phyloP scores from a whole-genome alignment of 1,140 invertebrate genomes.

The Nebria ingens region DNA sequence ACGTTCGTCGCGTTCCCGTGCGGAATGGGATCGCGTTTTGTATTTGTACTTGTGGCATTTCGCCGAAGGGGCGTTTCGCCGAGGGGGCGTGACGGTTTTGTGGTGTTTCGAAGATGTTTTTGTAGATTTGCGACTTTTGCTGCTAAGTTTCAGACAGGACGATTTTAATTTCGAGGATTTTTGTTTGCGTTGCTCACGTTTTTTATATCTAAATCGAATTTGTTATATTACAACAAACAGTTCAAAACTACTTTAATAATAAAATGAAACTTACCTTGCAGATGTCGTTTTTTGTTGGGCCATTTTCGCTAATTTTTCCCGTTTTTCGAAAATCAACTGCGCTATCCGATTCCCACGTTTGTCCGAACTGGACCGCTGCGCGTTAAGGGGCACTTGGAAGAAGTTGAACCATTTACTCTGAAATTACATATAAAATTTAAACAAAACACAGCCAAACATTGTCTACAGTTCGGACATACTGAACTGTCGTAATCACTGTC shows the following conservation, averaged over 20 bases:
- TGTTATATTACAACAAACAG: not conserved
- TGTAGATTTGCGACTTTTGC: not conserved
- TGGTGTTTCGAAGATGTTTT: slow-evolving; percentile 13
- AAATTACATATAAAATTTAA: no score
- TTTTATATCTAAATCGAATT: slow-evolving; percentile 11
- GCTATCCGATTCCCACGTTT: slow-evolving; percentile 26
- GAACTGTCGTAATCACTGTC: slow-evolving; percentile 38
- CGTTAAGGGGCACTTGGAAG: not conserved
- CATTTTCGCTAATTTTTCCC: slow-evolving; percentile 28
- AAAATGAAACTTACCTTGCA: slow-evolving; percentile 25
- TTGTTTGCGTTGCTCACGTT: slow-evolving; percentile 14
- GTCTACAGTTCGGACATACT: no score
- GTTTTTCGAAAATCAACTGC: slow-evolving; percentile 30
- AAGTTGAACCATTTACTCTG: no score
- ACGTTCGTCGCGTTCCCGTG: slow-evolving; percentile 22
- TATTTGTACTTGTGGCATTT: slow-evolving; percentile 5
- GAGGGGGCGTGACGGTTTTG: slow-evolving; percentile 10
- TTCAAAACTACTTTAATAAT: slow-evolving; percentile 21
- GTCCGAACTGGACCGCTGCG: not conserved
- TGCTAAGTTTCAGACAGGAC: not conserved
- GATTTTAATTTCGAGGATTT: slow-evolving; percentile 13
- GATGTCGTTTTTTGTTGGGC: slow-evolving; percentile 30
- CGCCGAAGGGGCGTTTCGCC: slow-evolving; percentile 14
- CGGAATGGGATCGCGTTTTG: slow-evolving; percentile 16
- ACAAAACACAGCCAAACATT: not conserved